Evolutionary conservation across 2,888 invertebrate species (phyloP), one percentile per base, ranked within the genome.

Genomic region (Drosophila prolongata): DNA sequence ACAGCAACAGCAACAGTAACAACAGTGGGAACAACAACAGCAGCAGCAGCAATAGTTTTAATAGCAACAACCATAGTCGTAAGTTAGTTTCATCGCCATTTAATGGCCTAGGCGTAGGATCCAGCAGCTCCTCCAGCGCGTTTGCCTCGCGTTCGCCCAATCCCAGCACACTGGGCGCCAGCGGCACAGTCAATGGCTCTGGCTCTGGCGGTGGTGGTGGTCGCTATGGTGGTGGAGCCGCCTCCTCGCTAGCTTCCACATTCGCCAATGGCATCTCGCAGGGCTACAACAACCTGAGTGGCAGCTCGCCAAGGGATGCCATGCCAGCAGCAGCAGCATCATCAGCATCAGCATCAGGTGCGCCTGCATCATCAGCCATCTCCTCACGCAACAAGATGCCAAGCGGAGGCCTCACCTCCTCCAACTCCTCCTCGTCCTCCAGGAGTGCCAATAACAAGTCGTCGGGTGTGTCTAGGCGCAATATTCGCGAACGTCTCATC

Each of bases 401-500:
- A 58, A 83, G 78, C 52, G 69, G 65, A 27, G 66, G 74, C 47
- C 38, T 57, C 3, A 52, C 68, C 38, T 47, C 68, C 40, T 65
- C 53, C 30, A 47, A 34, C 47, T 58, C 68, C 38, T 56, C 52
- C 16, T 58, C 59, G 37, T 58, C 50, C 59, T 55, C 79, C 37
- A 76, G 79, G 68, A 79, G 75, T 68, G 78, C 74, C 67, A 76
- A 71, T 58, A 59, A 55, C 65, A 78, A 84, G 65, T 75, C 82
- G 6, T 66, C 72, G 10, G 77, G 76, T 90, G 91, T 92, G 90
- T 91, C 92, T 5, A 80, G 90, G 19, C 90, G 92, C 94, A 94
- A 89, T 94, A 97, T 91, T 74, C 90, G 98, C 93, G 98, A 98
- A 94, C 95, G 98, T 93, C 95, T 98, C 91, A 97, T 98, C 92